These are phyloP conservation scores for Drosophila kepulauana DNA, from an alignment of 1,140 invertebrate genomes.

Conservation along the genomic window DNA sequence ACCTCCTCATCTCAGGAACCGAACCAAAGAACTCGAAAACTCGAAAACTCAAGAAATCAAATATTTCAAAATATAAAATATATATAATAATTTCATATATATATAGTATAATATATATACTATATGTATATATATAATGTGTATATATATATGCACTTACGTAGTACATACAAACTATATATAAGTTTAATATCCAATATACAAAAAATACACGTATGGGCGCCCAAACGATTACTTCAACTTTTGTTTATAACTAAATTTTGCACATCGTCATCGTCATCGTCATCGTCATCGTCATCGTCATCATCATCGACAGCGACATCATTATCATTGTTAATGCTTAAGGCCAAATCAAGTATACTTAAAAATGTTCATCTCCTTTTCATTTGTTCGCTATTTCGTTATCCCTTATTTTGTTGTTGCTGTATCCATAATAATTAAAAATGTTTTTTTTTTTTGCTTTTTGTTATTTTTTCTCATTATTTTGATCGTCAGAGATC, in stretches of 20 bases:
- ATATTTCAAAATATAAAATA: conserved; percentile 25
- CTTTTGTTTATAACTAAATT: conserved; percentile 57
- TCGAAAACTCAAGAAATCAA: conserved; percentile 29
- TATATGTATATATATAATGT: conserved; percentile 16
- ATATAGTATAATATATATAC: neutral
- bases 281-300: neutral
- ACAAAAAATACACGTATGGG: conserved; percentile 52
- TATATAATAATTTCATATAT: conserved; percentile 18
- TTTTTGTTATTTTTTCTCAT: conserved; percentile 18
- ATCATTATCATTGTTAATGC: conserved; percentile 11
- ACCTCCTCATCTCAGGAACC: conserved; percentile 45
- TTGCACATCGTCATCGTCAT: conserved; percentile 34
- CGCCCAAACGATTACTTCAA: conserved; percentile 57
- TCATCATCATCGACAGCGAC: neutral
- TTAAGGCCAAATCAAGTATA: conserved; percentile 77
- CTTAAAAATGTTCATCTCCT: conserved; percentile 53
- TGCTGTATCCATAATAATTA: conserved; percentile 8
- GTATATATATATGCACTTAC: conserved; percentile 28
- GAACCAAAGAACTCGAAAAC: conserved; percentile 38
- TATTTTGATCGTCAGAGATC: conserved; percentile 33
- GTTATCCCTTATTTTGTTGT: neutral
- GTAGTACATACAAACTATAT: conserved; percentile 40
- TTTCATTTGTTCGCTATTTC: conserved; percentile 11
- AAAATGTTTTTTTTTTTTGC: conserved; percentile 19
- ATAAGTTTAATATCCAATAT: conserved; percentile 44